A percentile compares a stretch with the other conserved stretches of the same genome.
phyloP scores from a whole-genome alignment of 2,888 invertebrate species.

The Alcis repandata region DNA sequence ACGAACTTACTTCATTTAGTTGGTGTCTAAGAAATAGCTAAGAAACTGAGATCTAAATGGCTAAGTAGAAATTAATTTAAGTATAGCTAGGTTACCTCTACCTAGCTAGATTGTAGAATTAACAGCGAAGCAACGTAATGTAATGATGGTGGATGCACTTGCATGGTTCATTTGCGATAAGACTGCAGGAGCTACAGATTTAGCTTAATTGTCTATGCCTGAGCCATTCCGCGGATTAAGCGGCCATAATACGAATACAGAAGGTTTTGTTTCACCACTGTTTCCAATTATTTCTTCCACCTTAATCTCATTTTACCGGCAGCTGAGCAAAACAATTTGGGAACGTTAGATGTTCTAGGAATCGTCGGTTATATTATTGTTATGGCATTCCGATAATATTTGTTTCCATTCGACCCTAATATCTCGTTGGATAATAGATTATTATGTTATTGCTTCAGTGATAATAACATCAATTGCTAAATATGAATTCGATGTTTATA shows the following conservation, averaged over 20 bases:
- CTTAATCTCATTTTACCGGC: constrained; percentile 67
- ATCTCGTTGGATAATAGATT: constrained; percentile 3
- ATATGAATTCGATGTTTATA: not conserved
- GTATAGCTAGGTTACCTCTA: no score
- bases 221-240: constrained; percentile 60
- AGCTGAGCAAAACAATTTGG: constrained; percentile 59
- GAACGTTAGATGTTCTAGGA: constrained; percentile 51
- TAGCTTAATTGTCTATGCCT: constrained; percentile 61
- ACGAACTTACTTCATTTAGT: no score
- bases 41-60: no score
- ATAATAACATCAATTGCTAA: constrained; percentile 9
- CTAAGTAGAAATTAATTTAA: no score
- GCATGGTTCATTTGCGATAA: constrained; percentile 37
- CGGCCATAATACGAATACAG: constrained; percentile 61
- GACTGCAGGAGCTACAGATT: constrained; percentile 46
- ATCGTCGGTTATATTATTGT: constrained; percentile 35
- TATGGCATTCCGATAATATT: constrained; percentile 14
- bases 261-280: constrained; percentile 59
- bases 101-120: no score
- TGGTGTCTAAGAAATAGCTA: no score
- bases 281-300: constrained; percentile 56
- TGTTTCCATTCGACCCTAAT: constrained; percentile 14
- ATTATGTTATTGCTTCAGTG: constrained; percentile 1
- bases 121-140: not conserved
- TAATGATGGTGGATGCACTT: constrained; percentile 13